Evolutionary conservation across 1,140 invertebrate species (phyloP).

Genomic region (Lepidurus packardi): DNA sequence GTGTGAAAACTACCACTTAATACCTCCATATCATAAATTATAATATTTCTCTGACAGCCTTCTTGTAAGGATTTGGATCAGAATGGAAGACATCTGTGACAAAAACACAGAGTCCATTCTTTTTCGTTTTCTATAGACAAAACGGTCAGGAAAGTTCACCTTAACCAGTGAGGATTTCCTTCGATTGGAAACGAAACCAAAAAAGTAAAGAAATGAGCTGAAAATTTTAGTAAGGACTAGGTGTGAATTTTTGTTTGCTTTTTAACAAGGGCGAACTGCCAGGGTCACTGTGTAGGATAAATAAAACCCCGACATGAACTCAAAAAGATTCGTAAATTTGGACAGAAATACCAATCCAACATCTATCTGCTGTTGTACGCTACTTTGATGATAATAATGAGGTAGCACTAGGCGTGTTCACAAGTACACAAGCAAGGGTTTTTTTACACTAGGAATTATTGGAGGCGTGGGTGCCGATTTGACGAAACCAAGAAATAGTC

Average conservation of each 20-base stretch:
- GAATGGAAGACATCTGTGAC: background rate
- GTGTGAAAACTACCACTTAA: constrained; percentile 16
- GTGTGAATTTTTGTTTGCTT: background rate
- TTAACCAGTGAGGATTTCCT: background rate
- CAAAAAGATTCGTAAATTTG: background rate
- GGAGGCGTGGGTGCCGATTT: background rate
- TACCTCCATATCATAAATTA: constrained; percentile 19
- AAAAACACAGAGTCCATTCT: background rate
- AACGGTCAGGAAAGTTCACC: background rate
- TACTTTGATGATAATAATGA: constrained; percentile 20
- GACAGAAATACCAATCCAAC: background rate
- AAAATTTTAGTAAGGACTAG: background rate
- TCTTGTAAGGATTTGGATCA: background rate
- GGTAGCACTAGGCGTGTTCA: constrained; percentile 20
- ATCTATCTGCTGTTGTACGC: background rate
- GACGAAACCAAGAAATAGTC: background rate
- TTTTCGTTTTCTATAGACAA: background rate
- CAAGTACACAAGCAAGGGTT: constrained; percentile 19
- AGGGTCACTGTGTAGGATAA: background rate
- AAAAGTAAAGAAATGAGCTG: background rate
- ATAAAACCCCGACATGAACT: background rate
- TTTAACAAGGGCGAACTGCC: constrained; percentile 6
- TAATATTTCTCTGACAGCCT: constrained; percentile 15
- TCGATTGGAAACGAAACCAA: background rate
- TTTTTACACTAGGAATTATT: constrained; percentile 4